A percentile compares a stretch with the other conserved stretches of the same genome.
Conservation (phyloP, 2,113 vertebrate genomes). For the Tetraodon nigroviridis region DNA sequence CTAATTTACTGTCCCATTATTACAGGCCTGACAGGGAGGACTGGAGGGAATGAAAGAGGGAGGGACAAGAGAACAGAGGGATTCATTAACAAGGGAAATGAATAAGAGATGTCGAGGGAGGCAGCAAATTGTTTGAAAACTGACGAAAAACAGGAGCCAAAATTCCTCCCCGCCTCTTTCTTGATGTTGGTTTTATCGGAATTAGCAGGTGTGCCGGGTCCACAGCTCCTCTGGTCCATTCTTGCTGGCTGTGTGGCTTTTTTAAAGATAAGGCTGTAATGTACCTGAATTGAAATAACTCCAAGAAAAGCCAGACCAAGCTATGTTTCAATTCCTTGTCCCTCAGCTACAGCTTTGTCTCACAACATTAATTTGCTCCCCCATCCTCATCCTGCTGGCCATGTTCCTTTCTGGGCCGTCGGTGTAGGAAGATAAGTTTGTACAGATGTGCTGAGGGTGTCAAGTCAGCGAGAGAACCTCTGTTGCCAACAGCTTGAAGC, state of each 20-base stretch:
- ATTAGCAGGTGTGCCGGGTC: conserved; percentile 64
- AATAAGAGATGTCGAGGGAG: neutral
- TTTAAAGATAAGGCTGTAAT: conserved; percentile 70
- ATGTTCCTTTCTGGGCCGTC: conserved; percentile 53
- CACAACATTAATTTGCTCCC: conserved; percentile 55
- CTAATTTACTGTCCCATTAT: conserved; percentile 68
- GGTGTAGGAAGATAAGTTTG: conserved; percentile 53
- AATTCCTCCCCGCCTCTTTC: conserved; percentile 21
- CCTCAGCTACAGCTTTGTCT: conserved; percentile 50
- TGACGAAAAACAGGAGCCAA: conserved; percentile 13
- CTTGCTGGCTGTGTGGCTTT: conserved; percentile 47
- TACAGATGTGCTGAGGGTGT: conserved; percentile 31
- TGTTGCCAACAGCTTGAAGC: conserved; percentile 40
- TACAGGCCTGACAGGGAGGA: conserved; percentile 43
- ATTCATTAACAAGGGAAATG: conserved; percentile 44
- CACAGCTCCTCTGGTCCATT: conserved; percentile 45
- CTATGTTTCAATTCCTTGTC: conserved; percentile 33
- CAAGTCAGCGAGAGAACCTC: conserved; percentile 28
- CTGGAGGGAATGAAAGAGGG: conserved; percentile 22
- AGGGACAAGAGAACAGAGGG: conserved; percentile 20
- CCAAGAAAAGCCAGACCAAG: conserved; percentile 35
- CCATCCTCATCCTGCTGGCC: conserved; percentile 56
- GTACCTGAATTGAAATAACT: conserved; percentile 66
- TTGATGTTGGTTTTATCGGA: conserved; percentile 73
- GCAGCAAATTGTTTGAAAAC: conserved; percentile 15